Conservation (phyloP, 2,113 vertebrate genomes). For the Casuarius casuarius region DNA sequence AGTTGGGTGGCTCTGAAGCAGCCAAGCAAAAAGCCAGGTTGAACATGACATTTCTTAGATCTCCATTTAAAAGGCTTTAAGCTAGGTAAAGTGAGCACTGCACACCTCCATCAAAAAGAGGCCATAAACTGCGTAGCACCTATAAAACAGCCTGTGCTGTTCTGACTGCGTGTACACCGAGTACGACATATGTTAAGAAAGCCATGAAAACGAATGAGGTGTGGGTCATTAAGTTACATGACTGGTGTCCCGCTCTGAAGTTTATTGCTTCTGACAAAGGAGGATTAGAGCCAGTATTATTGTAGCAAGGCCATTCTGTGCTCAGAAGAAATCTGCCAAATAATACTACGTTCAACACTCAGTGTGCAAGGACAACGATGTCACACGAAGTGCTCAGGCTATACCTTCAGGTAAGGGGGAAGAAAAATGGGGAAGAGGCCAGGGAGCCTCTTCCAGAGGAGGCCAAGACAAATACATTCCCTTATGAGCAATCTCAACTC, state of each 20-base stretch:
- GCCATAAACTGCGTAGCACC: background rate
- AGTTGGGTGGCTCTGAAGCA: background rate
- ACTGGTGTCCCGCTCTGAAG: background rate
- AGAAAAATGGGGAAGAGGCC: background rate
- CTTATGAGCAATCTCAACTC: fast-evolving
- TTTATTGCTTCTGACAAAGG: background rate
- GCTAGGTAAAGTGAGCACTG: fast-evolving
- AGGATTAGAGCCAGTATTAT: background rate
- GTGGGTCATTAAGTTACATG: background rate
- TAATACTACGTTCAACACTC: fast-evolving
- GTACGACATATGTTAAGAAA: background rate
- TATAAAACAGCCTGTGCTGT: background rate
- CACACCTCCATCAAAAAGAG: background rate
- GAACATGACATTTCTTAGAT: background rate
- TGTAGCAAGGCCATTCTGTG: background rate
- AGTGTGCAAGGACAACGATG: fast-evolving
- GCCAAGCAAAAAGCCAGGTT: background rate
- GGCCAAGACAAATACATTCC: background rate
- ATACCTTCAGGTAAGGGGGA: fast-evolving
- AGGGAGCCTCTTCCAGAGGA: background rate
- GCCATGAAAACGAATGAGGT: background rate
- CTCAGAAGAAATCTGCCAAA: background rate
- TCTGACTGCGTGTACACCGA: background rate
- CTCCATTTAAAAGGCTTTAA: background rate
- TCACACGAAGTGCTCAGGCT: background rate